Evolutionary conservation across 2,888 invertebrate species (phyloP).

Genomic region (Drosophila cognata): DNA sequence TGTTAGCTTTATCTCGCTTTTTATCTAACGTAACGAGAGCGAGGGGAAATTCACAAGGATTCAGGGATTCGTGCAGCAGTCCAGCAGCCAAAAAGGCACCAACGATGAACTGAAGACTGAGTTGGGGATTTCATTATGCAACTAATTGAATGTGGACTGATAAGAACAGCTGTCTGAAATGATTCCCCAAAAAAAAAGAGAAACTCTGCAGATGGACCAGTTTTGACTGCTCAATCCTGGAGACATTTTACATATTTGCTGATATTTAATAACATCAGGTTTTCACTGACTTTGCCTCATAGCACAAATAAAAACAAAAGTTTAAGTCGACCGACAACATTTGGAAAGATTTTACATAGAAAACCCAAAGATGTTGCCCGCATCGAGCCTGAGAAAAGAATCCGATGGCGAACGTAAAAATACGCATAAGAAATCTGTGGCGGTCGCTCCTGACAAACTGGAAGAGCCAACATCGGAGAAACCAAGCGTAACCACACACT

Average conservation of each 20-base stretch:
- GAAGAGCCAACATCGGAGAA: neutral
- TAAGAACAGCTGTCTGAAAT: slow-evolving; percentile 3
- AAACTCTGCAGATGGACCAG: neutral
- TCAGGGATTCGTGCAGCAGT: slow-evolving; percentile 21
- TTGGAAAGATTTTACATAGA: neutral
- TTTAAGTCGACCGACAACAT: neutral
- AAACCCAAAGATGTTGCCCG: neutral
- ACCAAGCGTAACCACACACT: slow-evolving; percentile 13
- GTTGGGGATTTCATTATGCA: slow-evolving; percentile 29
- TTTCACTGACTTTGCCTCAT: neutral
- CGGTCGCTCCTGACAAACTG: neutral
- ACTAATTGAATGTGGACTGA: slow-evolving; percentile 20
- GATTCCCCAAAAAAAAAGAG: neutral
- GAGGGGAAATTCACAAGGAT: slow-evolving; percentile 44
- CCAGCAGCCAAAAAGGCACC: slow-evolving; percentile 27
- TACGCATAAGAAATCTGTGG: slow-evolving; percentile 49
- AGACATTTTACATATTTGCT: neutral
- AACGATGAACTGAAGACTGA: slow-evolving; percentile 9
- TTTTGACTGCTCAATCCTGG: neutral
- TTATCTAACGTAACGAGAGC: slow-evolving; percentile 58
- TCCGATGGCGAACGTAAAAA: neutral
- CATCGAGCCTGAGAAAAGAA: neutral
- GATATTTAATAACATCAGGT: neutral
- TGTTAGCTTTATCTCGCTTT: slow-evolving; percentile 66
- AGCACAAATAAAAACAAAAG: neutral